Evolutionary conservation across 2,888 invertebrate species (phyloP).

Genomic region (Hirtodrosophila cameraria): DNA sequence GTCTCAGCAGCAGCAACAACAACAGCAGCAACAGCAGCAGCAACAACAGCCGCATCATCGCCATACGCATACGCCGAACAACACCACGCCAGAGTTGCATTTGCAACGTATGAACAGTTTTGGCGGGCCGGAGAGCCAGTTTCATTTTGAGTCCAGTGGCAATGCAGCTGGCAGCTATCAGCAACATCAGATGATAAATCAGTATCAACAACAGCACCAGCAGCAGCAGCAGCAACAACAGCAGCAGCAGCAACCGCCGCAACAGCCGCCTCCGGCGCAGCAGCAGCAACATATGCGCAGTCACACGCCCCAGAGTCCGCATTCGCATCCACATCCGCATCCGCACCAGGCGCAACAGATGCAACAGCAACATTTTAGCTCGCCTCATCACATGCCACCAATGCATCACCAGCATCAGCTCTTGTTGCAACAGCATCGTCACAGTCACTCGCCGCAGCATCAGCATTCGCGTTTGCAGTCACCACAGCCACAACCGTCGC

Average conservation of each 20-base stretch:
- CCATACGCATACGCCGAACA: slow-evolving; percentile 78
- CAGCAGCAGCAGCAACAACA: slow-evolving; percentile 69
- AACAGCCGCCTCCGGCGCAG: slow-evolving; percentile 66
- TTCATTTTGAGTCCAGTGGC: slow-evolving; percentile 79
- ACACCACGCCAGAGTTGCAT: slow-evolving; percentile 72
- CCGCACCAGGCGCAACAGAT: slow-evolving; percentile 70
- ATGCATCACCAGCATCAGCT: slow-evolving; percentile 77
- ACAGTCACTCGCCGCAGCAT: slow-evolving; percentile 80
- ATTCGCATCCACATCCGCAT: slow-evolving; percentile 68
- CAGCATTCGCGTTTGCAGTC: slow-evolving; percentile 81
- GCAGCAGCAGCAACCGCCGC: slow-evolving; percentile 76
- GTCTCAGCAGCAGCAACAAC: slow-evolving; percentile 49
- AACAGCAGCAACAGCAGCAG: slow-evolving; percentile 58
- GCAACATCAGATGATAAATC: slow-evolving; percentile 81
- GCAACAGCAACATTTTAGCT: slow-evolving; percentile 71
- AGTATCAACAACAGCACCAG: slow-evolving; percentile 81
- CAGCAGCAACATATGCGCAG: slow-evolving; percentile 72
- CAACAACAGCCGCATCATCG: slow-evolving; percentile 71
- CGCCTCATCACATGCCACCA: slow-evolving; percentile 80
- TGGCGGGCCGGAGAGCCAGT: slow-evolving; percentile 76
- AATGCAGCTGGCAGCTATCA: slow-evolving; percentile 70
- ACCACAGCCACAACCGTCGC: slow-evolving; percentile 80
- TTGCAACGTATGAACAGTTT: slow-evolving; percentile 82
- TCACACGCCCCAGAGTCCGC: slow-evolving; percentile 75
- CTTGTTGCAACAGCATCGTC: slow-evolving; percentile 75